Conservation (phyloP, 2,113 vertebrate genomes). For the Aldabrachelys gigantea region DNA sequence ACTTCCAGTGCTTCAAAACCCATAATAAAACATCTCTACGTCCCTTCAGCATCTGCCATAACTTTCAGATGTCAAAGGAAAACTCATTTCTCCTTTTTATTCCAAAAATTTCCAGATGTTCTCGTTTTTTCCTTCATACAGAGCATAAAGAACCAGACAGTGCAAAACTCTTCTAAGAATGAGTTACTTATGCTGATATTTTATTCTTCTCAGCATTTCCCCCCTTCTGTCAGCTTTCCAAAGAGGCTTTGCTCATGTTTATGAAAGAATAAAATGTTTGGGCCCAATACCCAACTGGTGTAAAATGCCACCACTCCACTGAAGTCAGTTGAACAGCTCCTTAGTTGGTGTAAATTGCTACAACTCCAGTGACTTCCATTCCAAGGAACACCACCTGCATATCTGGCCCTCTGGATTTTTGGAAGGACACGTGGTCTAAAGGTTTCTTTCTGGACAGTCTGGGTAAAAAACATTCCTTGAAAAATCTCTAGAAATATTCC, state of each 20-base stretch:
- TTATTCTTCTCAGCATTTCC: conserved; percentile 23
- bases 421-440: neutral
- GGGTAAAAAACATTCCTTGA: neutral
- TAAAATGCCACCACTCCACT: neutral
- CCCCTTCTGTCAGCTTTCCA: neutral
- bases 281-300: neutral
- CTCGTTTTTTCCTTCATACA: conserved; percentile 10
- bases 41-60: conserved; percentile 42
- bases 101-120: conserved; percentile 63
- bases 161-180: neutral
- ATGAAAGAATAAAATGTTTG: neutral
- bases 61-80: conserved; percentile 24
- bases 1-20: conserved; percentile 6
- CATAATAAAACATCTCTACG: conserved; percentile 32
- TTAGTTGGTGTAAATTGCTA: neutral
- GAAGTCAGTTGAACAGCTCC: neutral
- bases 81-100: conserved; percentile 58
- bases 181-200: conserved; percentile 14
- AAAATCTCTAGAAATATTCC: neutral
- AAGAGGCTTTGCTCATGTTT: neutral
- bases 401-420: neutral
- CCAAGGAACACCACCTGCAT: neutral
- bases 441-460: neutral
- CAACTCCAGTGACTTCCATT: neutral
- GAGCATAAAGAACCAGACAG: conserved; percentile 4